A percentile compares a stretch with the other conserved stretches of the same genome.
Evolutionary conservation across 2,113 vertebrate genomes (phyloP).

Genomic region (Corythaeola cristata): DNA sequence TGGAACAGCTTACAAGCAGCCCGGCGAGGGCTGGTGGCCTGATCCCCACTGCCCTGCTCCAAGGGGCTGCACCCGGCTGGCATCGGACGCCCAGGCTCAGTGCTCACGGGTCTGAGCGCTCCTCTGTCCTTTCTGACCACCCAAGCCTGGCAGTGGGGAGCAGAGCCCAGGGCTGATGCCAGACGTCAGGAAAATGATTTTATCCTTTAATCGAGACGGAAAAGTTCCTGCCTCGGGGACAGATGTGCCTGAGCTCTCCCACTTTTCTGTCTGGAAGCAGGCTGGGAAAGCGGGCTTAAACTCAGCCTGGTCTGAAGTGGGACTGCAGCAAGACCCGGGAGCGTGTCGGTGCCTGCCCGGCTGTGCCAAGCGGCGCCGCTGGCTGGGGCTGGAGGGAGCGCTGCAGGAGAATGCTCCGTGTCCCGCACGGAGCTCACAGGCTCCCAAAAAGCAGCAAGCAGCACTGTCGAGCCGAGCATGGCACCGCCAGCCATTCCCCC

Average conservation of each 20-base stretch:
- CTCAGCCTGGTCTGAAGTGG: background rate
- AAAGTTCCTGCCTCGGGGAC: background rate
- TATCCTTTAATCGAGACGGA: background rate
- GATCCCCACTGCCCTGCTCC: accelerated
- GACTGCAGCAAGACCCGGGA: background rate
- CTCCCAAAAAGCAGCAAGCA: background rate
- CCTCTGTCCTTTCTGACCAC: background rate
- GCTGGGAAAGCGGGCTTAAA: background rate
- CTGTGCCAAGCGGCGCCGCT: accelerated
- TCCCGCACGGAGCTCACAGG: accelerated
- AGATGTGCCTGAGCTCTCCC: background rate
- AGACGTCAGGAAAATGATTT: background rate
- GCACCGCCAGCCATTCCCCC: accelerated
- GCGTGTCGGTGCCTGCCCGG: background rate
- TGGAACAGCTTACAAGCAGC: background rate
- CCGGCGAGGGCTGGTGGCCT: accelerated
- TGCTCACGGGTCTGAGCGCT: accelerated
- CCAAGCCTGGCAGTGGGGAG: background rate
- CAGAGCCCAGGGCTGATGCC: background rate
- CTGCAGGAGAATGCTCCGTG: background rate
- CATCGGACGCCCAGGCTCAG: background rate
- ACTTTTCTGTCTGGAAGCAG: background rate
- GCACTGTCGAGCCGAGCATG: accelerated
- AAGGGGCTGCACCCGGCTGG: background rate
- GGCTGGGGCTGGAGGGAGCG: background rate